A percentile compares a stretch with the other conserved stretches of the same genome.
These are phyloP conservation scores for Drosophila lacteicornis DNA, from an alignment of 1,140 invertebrate genomes.

Conservation along the genomic window DNA sequence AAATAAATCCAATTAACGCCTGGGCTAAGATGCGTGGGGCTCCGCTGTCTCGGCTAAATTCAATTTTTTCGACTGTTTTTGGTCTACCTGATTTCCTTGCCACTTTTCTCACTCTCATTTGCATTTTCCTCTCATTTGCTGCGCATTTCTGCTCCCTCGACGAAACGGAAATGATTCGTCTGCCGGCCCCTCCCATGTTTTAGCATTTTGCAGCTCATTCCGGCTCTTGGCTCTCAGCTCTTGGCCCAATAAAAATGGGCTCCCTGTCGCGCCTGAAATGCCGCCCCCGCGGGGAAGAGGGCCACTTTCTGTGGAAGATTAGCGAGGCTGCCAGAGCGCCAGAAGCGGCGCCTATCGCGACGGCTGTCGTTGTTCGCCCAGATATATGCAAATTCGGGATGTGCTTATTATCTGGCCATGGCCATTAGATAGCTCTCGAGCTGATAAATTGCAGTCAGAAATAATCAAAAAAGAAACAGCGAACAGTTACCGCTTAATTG, in stretches of 20 bases:
- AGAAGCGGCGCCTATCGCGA: constrained; percentile 15
- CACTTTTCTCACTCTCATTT: constrained; percentile 50
- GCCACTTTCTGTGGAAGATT: constrained; percentile 62
- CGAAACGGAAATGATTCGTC: constrained; percentile 47
- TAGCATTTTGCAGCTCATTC: constrained; percentile 15
- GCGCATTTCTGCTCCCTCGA: constrained; percentile 30
- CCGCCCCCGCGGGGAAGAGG: constrained; percentile 28
- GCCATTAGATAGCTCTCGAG: constrained; percentile 34
- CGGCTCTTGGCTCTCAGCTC: not conserved
- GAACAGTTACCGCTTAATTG: no score
- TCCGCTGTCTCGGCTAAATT: constrained; percentile 9
- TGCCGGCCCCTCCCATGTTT: constrained; percentile 12
- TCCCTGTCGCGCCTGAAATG: constrained; percentile 27
- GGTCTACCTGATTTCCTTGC: constrained; percentile 20
- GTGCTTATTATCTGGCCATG: constrained; percentile 40
- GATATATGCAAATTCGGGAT: constrained; percentile 45
- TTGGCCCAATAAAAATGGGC: constrained; percentile 8
- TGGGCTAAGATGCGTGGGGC: constrained; percentile 19
- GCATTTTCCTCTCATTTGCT: constrained; percentile 59
- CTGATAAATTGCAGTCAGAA: constrained; percentile 45
- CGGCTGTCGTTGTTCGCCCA: constrained; percentile 27
- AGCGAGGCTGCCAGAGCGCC: constrained; percentile 59
- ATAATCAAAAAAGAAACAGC: constrained; percentile 6
- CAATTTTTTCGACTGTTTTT: constrained; percentile 20
- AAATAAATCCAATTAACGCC: constrained; percentile 62